Evolutionary conservation across 2,797 vertebrate genomes (phyloP), one percentile per base, ranked within the genome.

Genomic region (Arremon brunneinucha): DNA sequence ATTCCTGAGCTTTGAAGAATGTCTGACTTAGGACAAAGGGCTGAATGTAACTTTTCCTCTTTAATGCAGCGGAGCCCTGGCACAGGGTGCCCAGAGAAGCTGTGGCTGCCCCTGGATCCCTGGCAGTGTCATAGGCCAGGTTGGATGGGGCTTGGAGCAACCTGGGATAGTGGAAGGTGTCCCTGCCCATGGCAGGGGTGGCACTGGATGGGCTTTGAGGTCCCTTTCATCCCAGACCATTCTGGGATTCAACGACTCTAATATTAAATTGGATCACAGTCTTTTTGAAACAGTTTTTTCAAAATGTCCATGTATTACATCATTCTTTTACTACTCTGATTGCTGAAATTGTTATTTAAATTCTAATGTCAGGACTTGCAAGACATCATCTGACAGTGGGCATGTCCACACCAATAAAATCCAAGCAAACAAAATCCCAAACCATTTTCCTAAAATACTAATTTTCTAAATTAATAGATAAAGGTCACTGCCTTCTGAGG

Each of bases 141-240:
- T 0, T 63, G 77, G 85, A 67, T 0, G 0, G 26, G 3, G 27
- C 27, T 68, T 41, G 87, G 43, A 64, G 17, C 14, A 18, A 0
- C 16, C 49, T 69, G 78, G 32, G 20, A 0, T 0, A 1, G 14
- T 37, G n/a, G 64, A 3, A 63, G 9, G 7, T 50, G 63, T 56
- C 63, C 50, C 43, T 83, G 56, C 13, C 17, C 32, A 8, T 17
- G 27, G 26, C 10, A 41, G 15, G 15, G 6, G 3, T 62, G 77
- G 22, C 0, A 41, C 14, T 32, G 12, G 6, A 1, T 41, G 70
- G 12, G 7, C 4, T 69, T 69, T 69, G 0, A 27, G 13, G 9
- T 39, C 14, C 2, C 19, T 67, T 30, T 20, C 30, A 52, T 1
- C 8, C 24, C n/a, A 59, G 1, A 39, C 16, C 8, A 16, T 5